Percentiles rank a stretch among this genome's conserved stretches.
These are phyloP conservation scores for Diabrotica undecimpunctata DNA, from an alignment of 1,140 invertebrate genomes.

Conservation along the genomic window DNA sequence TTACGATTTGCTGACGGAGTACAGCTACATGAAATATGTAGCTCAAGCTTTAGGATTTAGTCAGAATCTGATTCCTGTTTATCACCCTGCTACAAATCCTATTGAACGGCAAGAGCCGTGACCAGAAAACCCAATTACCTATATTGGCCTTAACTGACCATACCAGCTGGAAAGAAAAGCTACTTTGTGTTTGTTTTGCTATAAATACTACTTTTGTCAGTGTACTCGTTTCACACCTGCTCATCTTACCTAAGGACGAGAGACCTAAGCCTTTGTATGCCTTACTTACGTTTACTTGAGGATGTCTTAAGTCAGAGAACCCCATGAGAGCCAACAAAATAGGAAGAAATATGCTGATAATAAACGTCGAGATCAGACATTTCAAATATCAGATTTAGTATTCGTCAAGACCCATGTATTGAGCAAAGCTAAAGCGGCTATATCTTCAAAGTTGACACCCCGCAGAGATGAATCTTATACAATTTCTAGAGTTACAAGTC, in stretches of 20 bases:
- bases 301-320: no score
- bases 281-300: no score
- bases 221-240: constrained; percentile 15
- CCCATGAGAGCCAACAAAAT: no score
- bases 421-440: no score
- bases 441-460: no score
- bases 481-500: no score
- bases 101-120: constrained; percentile 47
- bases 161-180: constrained; percentile 37
- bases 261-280: constrained; percentile 11
- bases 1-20: constrained; percentile 31
- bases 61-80: constrained; percentile 43
- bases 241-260: constrained; percentile 15
- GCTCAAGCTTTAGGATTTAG: constrained; percentile 35
- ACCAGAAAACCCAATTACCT: constrained; percentile 45
- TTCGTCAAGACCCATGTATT: no score
- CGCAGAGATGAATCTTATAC: no score
- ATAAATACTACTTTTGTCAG: constrained; percentile 42
- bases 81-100: constrained; percentile 46
- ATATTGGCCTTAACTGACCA: constrained; percentile 27
- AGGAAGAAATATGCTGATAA: no score
- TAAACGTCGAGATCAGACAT: no score
- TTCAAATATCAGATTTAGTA: no score
- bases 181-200: constrained; percentile 42
- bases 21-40: constrained; percentile 43